These are phyloP conservation scores for Maccullochella peelii DNA, from an alignment of 2,113 vertebrate genomes.

Conservation along the genomic window DNA sequence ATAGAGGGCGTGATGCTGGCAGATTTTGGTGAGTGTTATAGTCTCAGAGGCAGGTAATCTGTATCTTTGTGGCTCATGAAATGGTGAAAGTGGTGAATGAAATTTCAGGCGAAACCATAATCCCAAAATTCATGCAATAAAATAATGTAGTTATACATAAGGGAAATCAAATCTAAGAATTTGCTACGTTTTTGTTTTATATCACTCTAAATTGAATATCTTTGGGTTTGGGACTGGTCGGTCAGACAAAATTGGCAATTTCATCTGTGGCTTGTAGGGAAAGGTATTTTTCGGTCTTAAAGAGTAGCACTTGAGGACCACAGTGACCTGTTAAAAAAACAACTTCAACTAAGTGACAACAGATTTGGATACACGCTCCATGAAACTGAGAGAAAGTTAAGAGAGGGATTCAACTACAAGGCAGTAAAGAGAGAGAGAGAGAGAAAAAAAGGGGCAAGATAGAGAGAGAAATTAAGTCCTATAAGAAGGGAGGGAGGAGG, in stretches of 20 bases:
- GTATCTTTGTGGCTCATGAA: conserved; percentile 5
- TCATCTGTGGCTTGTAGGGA: not conserved
- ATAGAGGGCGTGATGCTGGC: too few relatives aligned
- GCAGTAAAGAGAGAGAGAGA: not conserved
- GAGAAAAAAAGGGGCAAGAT: not conserved
- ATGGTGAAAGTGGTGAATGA: not conserved
- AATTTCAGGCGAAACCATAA: too few relatives aligned
- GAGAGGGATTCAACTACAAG: not conserved
- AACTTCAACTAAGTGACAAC: not conserved
- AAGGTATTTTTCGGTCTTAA: not conserved
- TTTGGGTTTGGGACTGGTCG: not conserved
- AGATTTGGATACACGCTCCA: not conserved
- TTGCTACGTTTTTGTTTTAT: not conserved
- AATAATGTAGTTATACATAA: too few relatives aligned
- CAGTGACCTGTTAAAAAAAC: too few relatives aligned
- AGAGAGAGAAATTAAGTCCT: not conserved
- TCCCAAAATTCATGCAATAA: too few relatives aligned
- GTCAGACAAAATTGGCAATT: not conserved
- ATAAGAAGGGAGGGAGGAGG: conserved; percentile 45
- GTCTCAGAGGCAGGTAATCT: not conserved
- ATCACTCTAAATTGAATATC: not conserved
- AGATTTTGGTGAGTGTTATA: not conserved
- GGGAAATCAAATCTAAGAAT: not conserved
- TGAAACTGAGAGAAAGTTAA: not conserved
- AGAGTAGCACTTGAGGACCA: not conserved